Percentiles rank a stretch among this genome's conserved stretches.
Conservation (phyloP, 2,113 vertebrate species). For the Phocoena sinus region DNA sequence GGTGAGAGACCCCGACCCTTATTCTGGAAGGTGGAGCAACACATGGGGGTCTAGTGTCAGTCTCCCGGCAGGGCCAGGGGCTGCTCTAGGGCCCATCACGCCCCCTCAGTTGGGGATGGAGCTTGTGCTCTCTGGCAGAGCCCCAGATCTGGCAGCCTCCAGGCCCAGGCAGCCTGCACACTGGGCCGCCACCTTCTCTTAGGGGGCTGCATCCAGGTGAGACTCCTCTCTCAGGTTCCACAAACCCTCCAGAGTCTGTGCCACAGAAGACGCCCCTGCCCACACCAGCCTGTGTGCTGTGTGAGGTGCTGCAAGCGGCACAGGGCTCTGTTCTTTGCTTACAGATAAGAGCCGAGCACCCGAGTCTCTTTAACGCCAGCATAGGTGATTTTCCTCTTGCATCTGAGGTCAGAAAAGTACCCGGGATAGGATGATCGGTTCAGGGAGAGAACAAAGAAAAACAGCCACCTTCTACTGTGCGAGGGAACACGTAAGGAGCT, state of each 20-base stretch:
- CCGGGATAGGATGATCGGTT: background rate
- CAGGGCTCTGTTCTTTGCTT: background rate
- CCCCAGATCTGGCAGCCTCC: background rate
- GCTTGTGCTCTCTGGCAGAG: background rate
- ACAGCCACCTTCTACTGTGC: background rate
- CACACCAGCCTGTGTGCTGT: fast-evolving
- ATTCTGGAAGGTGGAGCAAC: background rate
- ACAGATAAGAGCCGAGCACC: fast-evolving
- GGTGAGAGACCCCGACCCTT: background rate
- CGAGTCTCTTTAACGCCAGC: fast-evolving
- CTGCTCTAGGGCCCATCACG: fast-evolving
- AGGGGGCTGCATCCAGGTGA: fast-evolving
- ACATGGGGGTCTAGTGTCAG: background rate
- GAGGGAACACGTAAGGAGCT: too few species aligned
- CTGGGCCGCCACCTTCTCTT: background rate
- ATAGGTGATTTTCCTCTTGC: background rate
- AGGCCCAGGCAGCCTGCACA: background rate
- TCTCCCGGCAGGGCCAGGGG: background rate
- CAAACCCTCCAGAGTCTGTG: background rate
- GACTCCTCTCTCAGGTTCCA: background rate
- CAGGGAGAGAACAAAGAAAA: background rate
- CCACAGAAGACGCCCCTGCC: background rate
- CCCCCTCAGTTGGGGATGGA: too few species aligned
- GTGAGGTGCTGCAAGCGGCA: background rate
- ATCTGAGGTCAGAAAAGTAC: background rate